Evolutionary conservation across 2,888 invertebrate species (phyloP).

Genomic region (Polietes domitor): DNA sequence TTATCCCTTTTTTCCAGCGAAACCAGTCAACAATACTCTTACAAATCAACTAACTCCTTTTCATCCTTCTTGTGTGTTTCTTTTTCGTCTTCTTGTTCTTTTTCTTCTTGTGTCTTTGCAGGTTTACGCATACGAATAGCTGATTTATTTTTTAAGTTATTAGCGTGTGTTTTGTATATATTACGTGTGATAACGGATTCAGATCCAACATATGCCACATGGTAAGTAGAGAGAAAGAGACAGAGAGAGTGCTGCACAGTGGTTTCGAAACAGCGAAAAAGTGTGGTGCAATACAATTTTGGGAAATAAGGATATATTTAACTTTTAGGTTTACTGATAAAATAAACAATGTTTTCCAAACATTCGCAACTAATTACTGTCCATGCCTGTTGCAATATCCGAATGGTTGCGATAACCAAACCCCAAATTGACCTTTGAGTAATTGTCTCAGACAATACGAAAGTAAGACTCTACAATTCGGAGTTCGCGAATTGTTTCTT

Average conservation of each 20-base stretch:
- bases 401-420: no score
- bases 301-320: no score
- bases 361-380: no score
- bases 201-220: slow-evolving; percentile 92
- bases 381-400: no score
- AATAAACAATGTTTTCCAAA: no score
- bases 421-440: no score
- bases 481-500: no score
- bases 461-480: no score
- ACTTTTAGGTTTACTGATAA: no score
- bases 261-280: neutral
- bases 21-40: no score
- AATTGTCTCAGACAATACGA: no score
- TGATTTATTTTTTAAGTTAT: slow-evolving; percentile 97
- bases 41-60: slow-evolving; percentile 6
- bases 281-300: no score
- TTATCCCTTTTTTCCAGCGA: neutral
- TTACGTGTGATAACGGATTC: slow-evolving; percentile 94
- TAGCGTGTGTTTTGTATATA: slow-evolving; percentile 98
- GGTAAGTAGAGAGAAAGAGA: slow-evolving; percentile 87
- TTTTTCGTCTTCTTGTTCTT: slow-evolving; percentile 6
- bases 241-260: neutral
- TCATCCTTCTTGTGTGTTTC: slow-evolving; percentile 7
- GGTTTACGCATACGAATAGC: slow-evolving; percentile 99
- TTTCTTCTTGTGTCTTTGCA: slow-evolving; percentile 79